Conservation (phyloP, 2,113 vertebrate species). For the Xiphophorus couchianus region DNA sequence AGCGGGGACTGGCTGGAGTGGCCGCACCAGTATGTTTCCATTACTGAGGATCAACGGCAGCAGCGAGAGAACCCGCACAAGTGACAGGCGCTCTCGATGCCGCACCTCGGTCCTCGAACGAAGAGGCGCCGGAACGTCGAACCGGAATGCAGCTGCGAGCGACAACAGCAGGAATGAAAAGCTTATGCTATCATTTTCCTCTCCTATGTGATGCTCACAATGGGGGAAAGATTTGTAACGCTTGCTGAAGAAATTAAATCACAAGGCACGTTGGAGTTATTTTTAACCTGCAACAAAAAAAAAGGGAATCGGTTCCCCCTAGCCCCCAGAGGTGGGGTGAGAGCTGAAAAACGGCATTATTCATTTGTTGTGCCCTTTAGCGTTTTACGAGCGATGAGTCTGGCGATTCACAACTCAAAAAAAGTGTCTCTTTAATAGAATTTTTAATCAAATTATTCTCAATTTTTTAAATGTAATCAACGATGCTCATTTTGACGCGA, state of each 20-base stretch:
- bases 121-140: constrained; percentile 8
- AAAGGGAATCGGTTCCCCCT: not conserved
- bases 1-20: constrained; percentile 42
- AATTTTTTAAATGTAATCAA: too few species aligned
- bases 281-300: constrained; percentile 9
- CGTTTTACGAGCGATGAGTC: too few species aligned
- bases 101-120: not conserved
- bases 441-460: too few species aligned
- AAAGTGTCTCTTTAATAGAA: too few species aligned
- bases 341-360: not conserved
- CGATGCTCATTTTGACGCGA: too few species aligned
- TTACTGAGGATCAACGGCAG: constrained; percentile 42
- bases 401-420: too few species aligned
- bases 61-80: constrained; percentile 11
- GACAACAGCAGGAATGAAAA: constrained; percentile 8
- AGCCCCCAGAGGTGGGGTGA: not conserved
- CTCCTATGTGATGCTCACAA: not conserved
- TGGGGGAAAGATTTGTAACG: constrained; percentile 5
- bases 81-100: constrained; percentile 42
- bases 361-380: too few species aligned
- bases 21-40: constrained; percentile 60
- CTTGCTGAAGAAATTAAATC: constrained; percentile 18
- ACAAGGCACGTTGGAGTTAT: constrained; percentile 21
- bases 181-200: constrained; percentile 6
- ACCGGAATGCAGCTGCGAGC: constrained; percentile 13